Conservation (phyloP, 2,113 vertebrate genomes). For the Columba janthina region DNA sequence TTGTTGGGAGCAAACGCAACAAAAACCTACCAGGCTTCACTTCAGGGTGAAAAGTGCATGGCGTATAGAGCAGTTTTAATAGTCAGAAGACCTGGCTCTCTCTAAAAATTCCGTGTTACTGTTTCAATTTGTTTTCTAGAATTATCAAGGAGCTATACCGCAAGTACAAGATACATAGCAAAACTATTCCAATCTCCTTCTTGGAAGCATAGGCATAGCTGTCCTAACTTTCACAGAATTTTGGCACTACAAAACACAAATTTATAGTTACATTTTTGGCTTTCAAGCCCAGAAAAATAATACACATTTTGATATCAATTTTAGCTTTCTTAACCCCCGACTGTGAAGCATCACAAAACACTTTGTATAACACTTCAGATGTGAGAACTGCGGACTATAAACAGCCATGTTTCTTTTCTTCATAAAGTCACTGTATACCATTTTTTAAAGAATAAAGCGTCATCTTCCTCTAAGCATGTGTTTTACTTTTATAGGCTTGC, state of each 20-base stretch:
- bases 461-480: slow-evolving; percentile 40
- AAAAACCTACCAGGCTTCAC: neutral
- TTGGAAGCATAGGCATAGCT: neutral
- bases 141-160: neutral
- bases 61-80: neutral
- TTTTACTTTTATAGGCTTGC: slow-evolving; percentile 54
- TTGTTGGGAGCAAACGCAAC: neutral
- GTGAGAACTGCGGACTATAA: neutral
- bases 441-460: neutral
- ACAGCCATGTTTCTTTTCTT: neutral
- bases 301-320: neutral
- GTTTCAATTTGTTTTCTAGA: neutral
- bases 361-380: neutral
- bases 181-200: neutral
- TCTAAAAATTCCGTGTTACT: neutral
- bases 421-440: neutral
- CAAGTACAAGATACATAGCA: neutral
- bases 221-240: neutral
- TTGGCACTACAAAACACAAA: neutral
- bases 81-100: neutral
- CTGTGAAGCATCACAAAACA: neutral
- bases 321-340: slow-evolving; percentile 25
- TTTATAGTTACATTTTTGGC: neutral
- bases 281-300: neutral
- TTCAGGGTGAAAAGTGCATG: neutral